Evolutionary conservation across 2,113 vertebrate genomes (phyloP).

Genomic region (Oenanthe melanoleuca): DNA sequence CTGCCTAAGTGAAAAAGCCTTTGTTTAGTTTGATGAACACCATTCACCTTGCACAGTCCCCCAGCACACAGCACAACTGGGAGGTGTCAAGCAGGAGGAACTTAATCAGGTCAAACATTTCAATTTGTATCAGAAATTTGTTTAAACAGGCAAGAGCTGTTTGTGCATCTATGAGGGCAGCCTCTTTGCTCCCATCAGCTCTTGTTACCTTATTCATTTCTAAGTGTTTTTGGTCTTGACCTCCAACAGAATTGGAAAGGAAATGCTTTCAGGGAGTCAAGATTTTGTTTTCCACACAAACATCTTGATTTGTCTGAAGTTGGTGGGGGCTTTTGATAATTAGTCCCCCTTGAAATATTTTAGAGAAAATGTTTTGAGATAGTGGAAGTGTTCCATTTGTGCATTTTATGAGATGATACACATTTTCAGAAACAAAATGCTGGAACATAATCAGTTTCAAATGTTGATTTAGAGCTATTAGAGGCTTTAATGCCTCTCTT

Average conservation of each 20-base stretch:
- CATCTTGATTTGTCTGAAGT: not conserved
- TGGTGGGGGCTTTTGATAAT: not conserved
- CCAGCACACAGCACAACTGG: not conserved
- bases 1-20: not conserved
- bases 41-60: constrained; percentile 15
- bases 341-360: not conserved
- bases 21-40: not conserved
- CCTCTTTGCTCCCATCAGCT: not conserved
- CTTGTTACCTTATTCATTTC: not conserved
- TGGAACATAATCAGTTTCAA: not conserved
- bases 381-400: not conserved
- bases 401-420: not conserved
- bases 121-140: constrained; percentile 28
- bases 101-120: constrained; percentile 14
- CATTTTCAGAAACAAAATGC: not conserved
- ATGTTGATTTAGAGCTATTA: not conserved
- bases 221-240: not conserved
- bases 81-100: not conserved
- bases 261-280: not conserved
- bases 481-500: not conserved
- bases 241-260: not conserved
- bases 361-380: not conserved
- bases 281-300: not conserved
- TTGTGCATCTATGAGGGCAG: not conserved
- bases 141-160: not conserved